Conservation (phyloP, 2,797 vertebrate genomes). For the Danio albolineatus region DNA sequence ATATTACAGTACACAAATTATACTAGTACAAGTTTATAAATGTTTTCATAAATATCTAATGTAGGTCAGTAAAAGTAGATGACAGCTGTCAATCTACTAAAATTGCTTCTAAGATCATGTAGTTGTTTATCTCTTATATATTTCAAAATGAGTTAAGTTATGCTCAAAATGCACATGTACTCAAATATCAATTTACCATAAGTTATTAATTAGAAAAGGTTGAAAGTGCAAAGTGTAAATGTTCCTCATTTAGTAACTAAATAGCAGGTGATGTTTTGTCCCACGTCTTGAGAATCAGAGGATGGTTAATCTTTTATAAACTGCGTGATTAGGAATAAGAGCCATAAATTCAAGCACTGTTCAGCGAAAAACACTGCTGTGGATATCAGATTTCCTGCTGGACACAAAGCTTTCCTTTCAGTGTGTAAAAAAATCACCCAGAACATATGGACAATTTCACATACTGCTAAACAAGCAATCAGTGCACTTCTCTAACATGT, state of each 20-base stretch:
- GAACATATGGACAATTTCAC: constrained; percentile 35
- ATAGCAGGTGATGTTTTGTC: constrained; percentile 1
- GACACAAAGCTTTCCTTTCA: constrained; percentile 49
- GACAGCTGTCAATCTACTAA: neutral
- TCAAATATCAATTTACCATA: neutral
- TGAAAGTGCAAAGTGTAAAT: neutral
- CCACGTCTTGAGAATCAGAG: neutral
- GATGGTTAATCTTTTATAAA: constrained; percentile 3
- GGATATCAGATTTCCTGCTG: constrained; percentile 37
- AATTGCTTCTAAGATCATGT: too few relatives aligned
- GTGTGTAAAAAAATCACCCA: constrained; percentile 15
- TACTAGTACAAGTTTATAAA: neutral
- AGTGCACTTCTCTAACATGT: constrained; percentile 35
- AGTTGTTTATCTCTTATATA: neutral
- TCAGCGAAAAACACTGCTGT: constrained; percentile 4
- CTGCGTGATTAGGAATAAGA: constrained; percentile 2
- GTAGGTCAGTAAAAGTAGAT: neutral
- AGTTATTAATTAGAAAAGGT: too few relatives aligned
- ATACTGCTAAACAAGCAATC: constrained; percentile 34
- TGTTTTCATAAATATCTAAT: neutral
- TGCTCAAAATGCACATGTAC: neutral
- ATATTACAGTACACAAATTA: too few relatives aligned
- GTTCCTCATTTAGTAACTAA: neutral
- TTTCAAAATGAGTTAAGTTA: too few relatives aligned
- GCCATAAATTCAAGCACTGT: constrained; percentile 2